A percentile compares a stretch with the other conserved stretches of the same genome.
These are phyloP conservation scores for Arenicola marina DNA, from an alignment of 2,888 invertebrate species.

Conservation along the genomic window DNA sequence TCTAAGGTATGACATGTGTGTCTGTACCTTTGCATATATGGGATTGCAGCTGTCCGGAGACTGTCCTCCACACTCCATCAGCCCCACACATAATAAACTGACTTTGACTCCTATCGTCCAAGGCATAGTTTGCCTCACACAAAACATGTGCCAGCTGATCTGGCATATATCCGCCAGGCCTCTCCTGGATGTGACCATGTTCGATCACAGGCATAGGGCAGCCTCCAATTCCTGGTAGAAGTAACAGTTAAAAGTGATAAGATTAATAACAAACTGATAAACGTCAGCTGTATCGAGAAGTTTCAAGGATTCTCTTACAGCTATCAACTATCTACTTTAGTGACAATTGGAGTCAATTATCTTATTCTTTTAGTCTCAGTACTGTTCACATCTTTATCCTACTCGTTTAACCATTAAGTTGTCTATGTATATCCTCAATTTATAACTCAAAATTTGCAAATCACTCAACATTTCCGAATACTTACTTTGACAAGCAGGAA, in stretches of 20 bases:
- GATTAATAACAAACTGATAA: neutral
- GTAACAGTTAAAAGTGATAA: neutral
- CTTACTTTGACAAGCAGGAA: slow-evolving; percentile 22
- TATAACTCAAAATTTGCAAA: too few species aligned
- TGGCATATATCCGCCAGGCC: slow-evolving; percentile 23
- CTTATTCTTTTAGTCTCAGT: too few species aligned
- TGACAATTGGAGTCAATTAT: too few species aligned
- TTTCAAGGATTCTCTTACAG: too few species aligned
- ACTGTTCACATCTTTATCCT: too few species aligned
- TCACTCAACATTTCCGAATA: too few species aligned
- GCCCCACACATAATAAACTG: slow-evolving; percentile 10
- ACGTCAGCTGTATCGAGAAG: too few species aligned
- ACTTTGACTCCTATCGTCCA: neutral
- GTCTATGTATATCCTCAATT: too few species aligned
- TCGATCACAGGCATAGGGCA: slow-evolving; percentile 13
- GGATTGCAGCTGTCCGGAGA: neutral
- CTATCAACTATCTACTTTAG: too few species aligned
- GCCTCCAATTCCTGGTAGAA: slow-evolving; percentile 18
- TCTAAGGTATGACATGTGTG: too few species aligned
- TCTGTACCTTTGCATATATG: too few species aligned
- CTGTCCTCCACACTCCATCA: slow-evolving; percentile 17
- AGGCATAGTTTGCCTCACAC: slow-evolving; percentile 31
- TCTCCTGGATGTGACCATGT: slow-evolving; percentile 7
- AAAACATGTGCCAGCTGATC: slow-evolving; percentile 32
- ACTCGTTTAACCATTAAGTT: too few species aligned